Evolutionary conservation across 2,113 vertebrate genomes (phyloP).

Genomic region (Balaenoptera acutorostrata): DNA sequence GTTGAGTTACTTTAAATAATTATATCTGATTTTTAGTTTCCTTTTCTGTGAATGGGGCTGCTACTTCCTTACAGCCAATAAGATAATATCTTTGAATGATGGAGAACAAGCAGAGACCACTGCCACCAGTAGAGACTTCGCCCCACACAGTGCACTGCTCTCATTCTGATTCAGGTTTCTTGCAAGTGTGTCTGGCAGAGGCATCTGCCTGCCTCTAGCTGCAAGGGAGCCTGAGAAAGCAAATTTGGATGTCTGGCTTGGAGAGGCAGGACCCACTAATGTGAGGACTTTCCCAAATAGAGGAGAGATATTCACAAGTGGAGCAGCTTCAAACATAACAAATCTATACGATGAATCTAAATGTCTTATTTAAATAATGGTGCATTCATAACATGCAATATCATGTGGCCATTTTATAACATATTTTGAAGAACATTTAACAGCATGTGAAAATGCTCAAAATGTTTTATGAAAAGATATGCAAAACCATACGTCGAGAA

Average conservation of each 20-base stretch:
- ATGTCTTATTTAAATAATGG: background rate
- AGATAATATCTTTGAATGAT: background rate
- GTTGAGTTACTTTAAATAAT: background rate
- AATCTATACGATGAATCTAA: background rate
- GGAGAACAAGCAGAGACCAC: background rate
- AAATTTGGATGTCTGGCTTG: background rate
- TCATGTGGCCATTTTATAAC: background rate
- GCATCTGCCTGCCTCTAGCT: background rate
- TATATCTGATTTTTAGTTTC: background rate
- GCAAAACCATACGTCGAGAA: background rate
- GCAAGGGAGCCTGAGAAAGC: background rate
- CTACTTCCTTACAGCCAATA: background rate
- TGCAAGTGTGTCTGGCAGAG: too few relatives aligned
- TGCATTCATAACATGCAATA: background rate
- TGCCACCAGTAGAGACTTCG: background rate
- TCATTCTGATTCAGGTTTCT: background rate
- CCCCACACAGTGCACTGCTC: rapidly evolving
- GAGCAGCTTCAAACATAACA: background rate
- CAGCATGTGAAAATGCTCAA: background rate
- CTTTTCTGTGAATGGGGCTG: background rate
- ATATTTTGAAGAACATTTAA: background rate
- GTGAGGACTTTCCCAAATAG: background rate
- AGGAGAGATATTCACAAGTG: background rate
- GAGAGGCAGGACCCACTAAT: background rate
- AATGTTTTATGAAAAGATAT: background rate